phyloP scores from a whole-genome alignment of 2,797 vertebrate genomes.

The Knipowitschia caucasica region DNA sequence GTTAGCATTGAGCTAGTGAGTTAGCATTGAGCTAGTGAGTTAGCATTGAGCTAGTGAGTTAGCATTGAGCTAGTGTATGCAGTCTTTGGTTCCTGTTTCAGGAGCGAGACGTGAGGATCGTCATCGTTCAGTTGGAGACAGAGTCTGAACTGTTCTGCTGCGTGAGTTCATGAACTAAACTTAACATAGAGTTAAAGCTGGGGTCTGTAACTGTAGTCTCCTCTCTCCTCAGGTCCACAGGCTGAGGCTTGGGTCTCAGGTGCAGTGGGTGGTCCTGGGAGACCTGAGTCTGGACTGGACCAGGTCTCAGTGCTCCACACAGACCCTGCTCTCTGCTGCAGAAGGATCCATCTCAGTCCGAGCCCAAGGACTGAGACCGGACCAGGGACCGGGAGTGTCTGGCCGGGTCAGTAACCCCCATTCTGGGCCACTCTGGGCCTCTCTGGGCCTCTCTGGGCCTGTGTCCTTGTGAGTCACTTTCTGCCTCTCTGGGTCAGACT shows the following conservation, averaged over 20 bases:
- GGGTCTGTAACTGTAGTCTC: too few species aligned
- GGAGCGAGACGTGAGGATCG: slow-evolving; percentile 84
- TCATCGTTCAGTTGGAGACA: slow-evolving; percentile 84
- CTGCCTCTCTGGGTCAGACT: slow-evolving; percentile 78
- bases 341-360: slow-evolving; percentile 86
- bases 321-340: slow-evolving; percentile 79
- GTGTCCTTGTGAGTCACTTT: too few species aligned
- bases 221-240: slow-evolving; percentile 77
- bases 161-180: slow-evolving; percentile 73
- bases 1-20: too few species aligned
- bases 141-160: slow-evolving; percentile 89
- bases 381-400: slow-evolving; percentile 79
- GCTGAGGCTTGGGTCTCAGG: slow-evolving; percentile 84
- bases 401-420: slow-evolving; percentile 86
- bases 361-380: slow-evolving; percentile 75
- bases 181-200: too few species aligned
- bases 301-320: slow-evolving; percentile 72
- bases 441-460: too few species aligned
- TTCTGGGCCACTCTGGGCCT: too few species aligned
- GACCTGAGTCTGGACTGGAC: slow-evolving; percentile 69
- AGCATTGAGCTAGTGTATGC: too few species aligned
- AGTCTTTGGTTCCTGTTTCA: slow-evolving; percentile 59
- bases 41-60: too few species aligned
- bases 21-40: too few species aligned
- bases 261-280: slow-evolving; percentile 86